Percentiles rank a stretch among this genome's conserved stretches.
These are phyloP conservation scores for Dascillus cervinus DNA, from an alignment of 2,888 invertebrate genomes.

Conservation along the genomic window DNA sequence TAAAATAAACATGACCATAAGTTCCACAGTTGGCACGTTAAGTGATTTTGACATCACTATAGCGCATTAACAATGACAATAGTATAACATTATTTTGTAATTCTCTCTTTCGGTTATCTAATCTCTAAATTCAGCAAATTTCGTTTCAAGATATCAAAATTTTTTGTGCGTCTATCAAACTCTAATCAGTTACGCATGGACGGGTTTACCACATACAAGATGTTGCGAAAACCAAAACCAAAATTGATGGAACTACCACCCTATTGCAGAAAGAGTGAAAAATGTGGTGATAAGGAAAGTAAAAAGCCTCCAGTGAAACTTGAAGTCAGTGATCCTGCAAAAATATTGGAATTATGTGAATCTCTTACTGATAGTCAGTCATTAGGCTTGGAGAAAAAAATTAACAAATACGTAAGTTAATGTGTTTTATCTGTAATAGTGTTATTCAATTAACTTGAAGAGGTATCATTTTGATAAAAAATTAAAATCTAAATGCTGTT, in stretches of 20 bases:
- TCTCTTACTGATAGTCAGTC: slow-evolving; percentile 45
- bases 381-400: slow-evolving; percentile 48
- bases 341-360: slow-evolving; percentile 49
- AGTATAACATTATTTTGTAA: too few species aligned
- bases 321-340: slow-evolving; percentile 49
- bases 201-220: slow-evolving; percentile 20
- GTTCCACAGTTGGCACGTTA: slow-evolving; percentile 8
- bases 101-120: slow-evolving; percentile 15
- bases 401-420: slow-evolving; percentile 53
- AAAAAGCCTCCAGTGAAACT: slow-evolving; percentile 31
- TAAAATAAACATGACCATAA: slow-evolving; percentile 10
- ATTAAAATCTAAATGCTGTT: neutral
- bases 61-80: too few species aligned
- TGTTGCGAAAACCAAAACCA: slow-evolving; percentile 22
- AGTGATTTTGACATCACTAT: too few species aligned
- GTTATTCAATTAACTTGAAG: too few species aligned
- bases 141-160: slow-evolving; percentile 18
- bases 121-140: slow-evolving; percentile 13
- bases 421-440: too few species aligned
- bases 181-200: slow-evolving; percentile 22
- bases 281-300: slow-evolving; percentile 10
- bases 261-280: slow-evolving; percentile 21
- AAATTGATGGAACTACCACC: slow-evolving; percentile 29
- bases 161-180: slow-evolving; percentile 11
- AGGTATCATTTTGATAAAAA: neutral